Evolutionary conservation across 2,797 vertebrate genomes (phyloP), one percentile per base, ranked within the genome.

Genomic region (Lerista edwardsae): DNA sequence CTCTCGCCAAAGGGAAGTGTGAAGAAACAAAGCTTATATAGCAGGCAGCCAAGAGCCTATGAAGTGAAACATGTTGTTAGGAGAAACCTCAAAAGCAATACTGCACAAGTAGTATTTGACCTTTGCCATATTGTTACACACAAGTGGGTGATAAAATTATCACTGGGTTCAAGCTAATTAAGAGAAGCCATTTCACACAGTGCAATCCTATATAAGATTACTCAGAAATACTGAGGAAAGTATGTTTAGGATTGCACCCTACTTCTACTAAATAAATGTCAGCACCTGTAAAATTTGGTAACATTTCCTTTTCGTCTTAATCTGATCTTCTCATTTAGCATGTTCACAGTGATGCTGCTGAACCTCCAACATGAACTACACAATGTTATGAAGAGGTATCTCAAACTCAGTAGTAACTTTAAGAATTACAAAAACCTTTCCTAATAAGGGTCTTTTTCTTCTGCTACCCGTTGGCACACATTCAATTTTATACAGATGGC

Each of bases 21-120:
- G 94, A 99, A 99, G 97, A 99, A 99, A 95, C 99, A 99, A 91
- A 99, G 98, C 96, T 99, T 99, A 95, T 99, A 99, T 89, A 99
- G 97, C 96, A 99, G 97, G 96, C 99, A 99, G 93, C 99, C 99
- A 85, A 99, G 97, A 2, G 99, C 99, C 99, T 99, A 91, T 17
- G 89, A 93, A 84, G 88, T 92, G 80, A 91, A 90, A 91, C 68
- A 94, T 6, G 88, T 89, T n/a, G 11, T 77, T 57, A 86, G 44
- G n/a, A 85, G 17, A 61, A 3, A 29, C 0, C 88, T 0, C 1
- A 9, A 79, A 25, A 80, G 9, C 5, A 39, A 73, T 68, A 3
- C 47, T 44, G 17, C 34, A 47, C 7, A 59, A 57, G 27, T n/a
- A 31, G 36, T 39, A 72, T 67, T 65, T 75, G 17, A 44, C 23